Base-by-base conservation (phyloP, 2,797 vertebrate genomes). In the Alauda arvensis region DNA sequence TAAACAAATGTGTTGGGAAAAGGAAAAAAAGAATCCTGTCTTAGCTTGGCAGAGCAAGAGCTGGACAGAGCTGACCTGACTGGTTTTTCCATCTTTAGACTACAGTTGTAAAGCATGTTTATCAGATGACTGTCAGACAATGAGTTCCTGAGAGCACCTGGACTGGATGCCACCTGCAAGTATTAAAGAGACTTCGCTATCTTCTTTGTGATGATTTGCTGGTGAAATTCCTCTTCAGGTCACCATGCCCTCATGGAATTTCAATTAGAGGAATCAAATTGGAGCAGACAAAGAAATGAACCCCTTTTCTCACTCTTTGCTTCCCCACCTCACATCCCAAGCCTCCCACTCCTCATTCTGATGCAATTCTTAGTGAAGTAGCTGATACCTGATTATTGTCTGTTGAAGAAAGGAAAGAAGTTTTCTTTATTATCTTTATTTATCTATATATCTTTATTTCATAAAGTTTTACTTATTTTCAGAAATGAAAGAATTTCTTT, bases 211-310 rank as follows among this genome's bases (percentile, higher is more conserved):
- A 76, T 48, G 46, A 83, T 81, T 85, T 90, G 72, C 49, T 89
- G 67, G 91, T 81, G 74, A 89, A 92, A 87, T 90, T 89, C 59
- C 28, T 72, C 63, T 57, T 77, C 43, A 48, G 46, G n/a, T 91
- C 85, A 77, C 61, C 31, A 17, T 33, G 20, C 53, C 46, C 82
- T 37, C 1, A 1, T 81, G 70, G 74, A 88, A 85, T 89, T 93
- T 70, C 57, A 78, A 1, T 63, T 65, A 59, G 51, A 63, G 61
- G 74, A 78, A 57, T 83, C 0, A 34, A 85, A 63, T 77, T 0
- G 0, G 53, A 87, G 75, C 42, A 76, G 63, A 63, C 69, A 74
- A 85, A 77, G 43, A 66, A 74, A 83, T 62, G 21, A 69, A 81
- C 19, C 28, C 85, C 52, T 7, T 52, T 70, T 77, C 71, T 88